Evolutionary conservation across 2,797 vertebrate species (phyloP).

Genomic region (Tangara arthus): DNA sequence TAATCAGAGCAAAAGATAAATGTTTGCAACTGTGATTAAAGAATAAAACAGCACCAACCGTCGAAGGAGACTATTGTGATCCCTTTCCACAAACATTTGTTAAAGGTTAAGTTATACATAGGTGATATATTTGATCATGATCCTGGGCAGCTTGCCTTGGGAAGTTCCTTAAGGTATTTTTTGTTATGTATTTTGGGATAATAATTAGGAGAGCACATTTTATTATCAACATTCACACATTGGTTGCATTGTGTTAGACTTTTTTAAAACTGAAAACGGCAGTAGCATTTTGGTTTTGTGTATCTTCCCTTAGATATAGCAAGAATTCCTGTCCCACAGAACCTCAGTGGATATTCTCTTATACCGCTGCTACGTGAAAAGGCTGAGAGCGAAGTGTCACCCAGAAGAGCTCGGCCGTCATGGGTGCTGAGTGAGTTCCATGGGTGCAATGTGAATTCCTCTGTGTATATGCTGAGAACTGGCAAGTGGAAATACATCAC

Average conservation of each 20-base stretch:
- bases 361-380: constrained; percentile 74
- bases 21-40: background rate
- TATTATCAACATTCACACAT: background rate
- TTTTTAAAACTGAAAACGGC: background rate
- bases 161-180: background rate
- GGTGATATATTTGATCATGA: background rate
- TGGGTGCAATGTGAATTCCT: constrained; percentile 91
- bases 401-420: constrained; percentile 57
- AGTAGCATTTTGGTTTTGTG: background rate
- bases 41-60: background rate
- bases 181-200: background rate
- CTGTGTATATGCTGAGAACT: constrained; percentile 90
- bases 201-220: background rate
- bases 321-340: constrained; percentile 72
- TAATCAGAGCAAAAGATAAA: background rate
- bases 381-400: background rate
- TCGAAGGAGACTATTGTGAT: background rate
- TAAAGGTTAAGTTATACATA: background rate
- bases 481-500: constrained; percentile 90
- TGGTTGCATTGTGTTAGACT: background rate
- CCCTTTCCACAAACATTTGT: background rate
- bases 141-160: background rate
- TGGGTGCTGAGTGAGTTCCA: constrained; percentile 96
- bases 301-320: constrained; percentile 81
- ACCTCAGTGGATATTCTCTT: constrained; percentile 90